Evolutionary conservation across 2,797 vertebrate species (phyloP).

Genomic region (Telmatherina bonti): DNA sequence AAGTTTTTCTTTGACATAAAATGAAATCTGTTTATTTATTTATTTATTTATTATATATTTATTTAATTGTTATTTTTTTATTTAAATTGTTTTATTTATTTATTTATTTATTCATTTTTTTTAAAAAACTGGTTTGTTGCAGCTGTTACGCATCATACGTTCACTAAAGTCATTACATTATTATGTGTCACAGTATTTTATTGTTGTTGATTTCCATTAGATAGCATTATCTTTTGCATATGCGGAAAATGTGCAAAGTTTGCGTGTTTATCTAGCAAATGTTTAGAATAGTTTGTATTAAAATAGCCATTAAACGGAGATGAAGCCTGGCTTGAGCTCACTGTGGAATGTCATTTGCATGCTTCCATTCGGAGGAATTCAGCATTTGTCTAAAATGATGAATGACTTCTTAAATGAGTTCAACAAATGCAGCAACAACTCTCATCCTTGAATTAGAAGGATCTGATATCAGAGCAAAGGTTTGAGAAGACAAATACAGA

Average conservation of each 20-base stretch:
- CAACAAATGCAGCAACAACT: background rate
- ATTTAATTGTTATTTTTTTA: too few relatives aligned
- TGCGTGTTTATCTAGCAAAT: background rate
- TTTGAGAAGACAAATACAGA: slow-evolving; percentile 1
- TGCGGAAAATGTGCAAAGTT: background rate
- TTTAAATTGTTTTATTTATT: too few relatives aligned
- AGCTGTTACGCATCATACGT: background rate
- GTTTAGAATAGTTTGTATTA: background rate
- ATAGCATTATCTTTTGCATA: background rate
- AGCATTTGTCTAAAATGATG: background rate
- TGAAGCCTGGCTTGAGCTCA: background rate
- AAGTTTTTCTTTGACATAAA: too few relatives aligned
- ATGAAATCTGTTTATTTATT: too few relatives aligned
- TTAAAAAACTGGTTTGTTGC: background rate
- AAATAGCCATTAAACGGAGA: background rate
- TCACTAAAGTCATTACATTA: background rate
- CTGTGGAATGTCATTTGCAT: background rate
- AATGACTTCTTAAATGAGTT: background rate
- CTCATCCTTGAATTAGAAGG: background rate
- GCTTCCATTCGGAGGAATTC: background rate
- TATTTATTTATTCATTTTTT: too few relatives aligned
- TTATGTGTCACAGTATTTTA: background rate
- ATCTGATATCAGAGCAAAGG: background rate
- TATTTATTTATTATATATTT: too few relatives aligned
- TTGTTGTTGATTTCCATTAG: background rate